Evolutionary conservation across 2,888 invertebrate species (phyloP), one percentile per base, ranked within the genome.

Genomic region (Eudasyphora cyanicolor): DNA sequence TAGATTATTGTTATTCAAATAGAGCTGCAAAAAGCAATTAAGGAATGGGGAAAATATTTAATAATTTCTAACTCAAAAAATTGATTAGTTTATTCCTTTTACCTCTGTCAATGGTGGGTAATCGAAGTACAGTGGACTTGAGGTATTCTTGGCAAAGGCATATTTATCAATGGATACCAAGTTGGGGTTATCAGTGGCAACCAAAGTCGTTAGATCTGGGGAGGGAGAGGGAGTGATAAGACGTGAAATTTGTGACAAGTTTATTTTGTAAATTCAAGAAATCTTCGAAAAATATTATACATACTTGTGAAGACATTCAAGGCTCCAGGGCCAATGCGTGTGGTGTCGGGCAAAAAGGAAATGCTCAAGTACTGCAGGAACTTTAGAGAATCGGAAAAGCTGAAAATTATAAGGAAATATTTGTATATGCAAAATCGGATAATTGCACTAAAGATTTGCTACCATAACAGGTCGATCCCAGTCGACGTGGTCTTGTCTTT

Each of bases 91-190:
- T n/a, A n/a, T n/a, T n/a, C n/a, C n/a, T n/a, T 32, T 83, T 86
- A 95, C 95, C 93, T 94, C 94, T 88, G 93, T 94, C 17, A 96
- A 87, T 0, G 93, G 92, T 0, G 96, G 96, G 94, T 95, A 96
- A 74, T 93, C 93, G 42, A 93, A 93, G 0, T 92, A 93, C 82
- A 93, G 92, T 0, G 93, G 93, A 57, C 90, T 90, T 0, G 93
- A 92, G 32, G 93, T 93, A 54, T 89, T 88, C 35, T 91, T 89
- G 0, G 92, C 91, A n/a, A 96, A 90, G 0, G 96, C 95, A 19
- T 93, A 92, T 0, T 94, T 93, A 84, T 95, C 93, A 2, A 97
- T 93, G 27, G 91, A 89, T 0, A 89, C 87, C 19, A 97, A 91
- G 27, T 93, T 92, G 0, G 94, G 93, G 89, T 96, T 96, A 88